Conservation (phyloP, 2,113 vertebrate genomes). For the Lampris megalopsis region DNA sequence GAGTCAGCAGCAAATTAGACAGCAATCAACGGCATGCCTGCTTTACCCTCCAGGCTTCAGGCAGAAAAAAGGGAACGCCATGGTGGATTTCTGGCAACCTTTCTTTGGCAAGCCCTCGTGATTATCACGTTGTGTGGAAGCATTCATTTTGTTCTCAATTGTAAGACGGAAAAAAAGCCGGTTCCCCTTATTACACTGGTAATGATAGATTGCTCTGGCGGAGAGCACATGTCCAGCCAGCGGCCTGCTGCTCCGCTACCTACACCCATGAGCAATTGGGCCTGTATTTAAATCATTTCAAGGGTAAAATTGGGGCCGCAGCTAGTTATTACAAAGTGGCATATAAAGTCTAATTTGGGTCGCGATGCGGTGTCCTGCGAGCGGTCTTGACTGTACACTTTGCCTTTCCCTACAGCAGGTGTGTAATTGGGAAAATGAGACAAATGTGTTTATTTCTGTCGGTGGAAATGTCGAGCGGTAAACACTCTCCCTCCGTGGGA, state of each 20-base stretch:
- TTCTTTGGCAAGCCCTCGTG: constrained; percentile 63
- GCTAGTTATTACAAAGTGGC: constrained; percentile 78
- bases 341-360: constrained; percentile 74
- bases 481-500: constrained; percentile 38
- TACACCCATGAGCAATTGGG: constrained; percentile 72
- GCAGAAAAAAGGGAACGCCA: constrained; percentile 55
- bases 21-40: constrained; percentile 57
- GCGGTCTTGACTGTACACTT: constrained; percentile 38
- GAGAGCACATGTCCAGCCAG: constrained; percentile 63
- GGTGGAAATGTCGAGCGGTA: constrained; percentile 51
- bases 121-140: constrained; percentile 80
- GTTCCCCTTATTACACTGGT: constrained; percentile 76
- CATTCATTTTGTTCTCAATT: constrained; percentile 80
- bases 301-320: constrained; percentile 74
- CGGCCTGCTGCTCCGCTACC: constrained; percentile 64
- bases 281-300: constrained; percentile 75
- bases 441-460: constrained; percentile 66
- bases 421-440: constrained; percentile 63
- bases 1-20: constrained; percentile 60
- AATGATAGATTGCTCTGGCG: constrained; percentile 80
- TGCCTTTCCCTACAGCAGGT: constrained; percentile 40
- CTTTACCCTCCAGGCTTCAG: constrained; percentile 54
- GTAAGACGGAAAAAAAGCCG: constrained; percentile 68
- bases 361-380: constrained; percentile 60
- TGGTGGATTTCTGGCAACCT: constrained; percentile 58